Percentiles rank a stretch among this genome's conserved stretches.
These are phyloP conservation scores for Tichodroma muraria DNA, from an alignment of 2,113 vertebrate genomes.

Conservation along the genomic window DNA sequence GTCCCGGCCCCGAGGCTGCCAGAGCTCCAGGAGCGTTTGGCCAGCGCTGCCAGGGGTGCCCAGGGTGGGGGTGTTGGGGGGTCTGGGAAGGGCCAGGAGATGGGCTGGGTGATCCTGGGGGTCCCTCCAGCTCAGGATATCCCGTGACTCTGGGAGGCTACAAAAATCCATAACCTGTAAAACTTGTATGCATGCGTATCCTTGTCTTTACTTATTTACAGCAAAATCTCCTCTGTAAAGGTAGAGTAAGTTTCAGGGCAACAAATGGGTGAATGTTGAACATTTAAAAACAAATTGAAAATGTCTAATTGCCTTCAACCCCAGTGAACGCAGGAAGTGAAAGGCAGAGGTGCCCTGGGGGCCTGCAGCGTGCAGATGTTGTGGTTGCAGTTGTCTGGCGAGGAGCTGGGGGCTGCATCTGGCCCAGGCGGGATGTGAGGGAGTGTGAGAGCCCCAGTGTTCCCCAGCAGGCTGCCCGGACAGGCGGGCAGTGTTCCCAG, in stretches of 20 bases:
- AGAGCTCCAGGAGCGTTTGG: background rate
- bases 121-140: background rate
- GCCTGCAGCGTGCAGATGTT: background rate
- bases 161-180: background rate
- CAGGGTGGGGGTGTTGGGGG: background rate
- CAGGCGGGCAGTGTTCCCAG: background rate
- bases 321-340: accelerated
- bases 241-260: background rate
- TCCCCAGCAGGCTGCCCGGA: background rate
- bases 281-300: background rate
- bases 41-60: background rate
- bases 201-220: background rate
- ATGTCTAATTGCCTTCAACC: background rate
- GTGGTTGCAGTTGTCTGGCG: accelerated
- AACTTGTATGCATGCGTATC: accelerated
- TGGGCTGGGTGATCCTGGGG: accelerated
- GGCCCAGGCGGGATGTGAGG: accelerated
- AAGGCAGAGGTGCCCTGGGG: background rate
- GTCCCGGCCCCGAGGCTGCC: too few relatives aligned
- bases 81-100: background rate
- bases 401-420: background rate
- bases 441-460: background rate
- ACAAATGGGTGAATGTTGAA: background rate
- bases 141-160: background rate
- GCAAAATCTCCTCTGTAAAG: background rate